Percentiles rank a stretch among this genome's conserved stretches.
These are phyloP conservation scores for Ahaetulla prasina DNA, from an alignment of 2,113 vertebrate genomes.

Conservation along the genomic window DNA sequence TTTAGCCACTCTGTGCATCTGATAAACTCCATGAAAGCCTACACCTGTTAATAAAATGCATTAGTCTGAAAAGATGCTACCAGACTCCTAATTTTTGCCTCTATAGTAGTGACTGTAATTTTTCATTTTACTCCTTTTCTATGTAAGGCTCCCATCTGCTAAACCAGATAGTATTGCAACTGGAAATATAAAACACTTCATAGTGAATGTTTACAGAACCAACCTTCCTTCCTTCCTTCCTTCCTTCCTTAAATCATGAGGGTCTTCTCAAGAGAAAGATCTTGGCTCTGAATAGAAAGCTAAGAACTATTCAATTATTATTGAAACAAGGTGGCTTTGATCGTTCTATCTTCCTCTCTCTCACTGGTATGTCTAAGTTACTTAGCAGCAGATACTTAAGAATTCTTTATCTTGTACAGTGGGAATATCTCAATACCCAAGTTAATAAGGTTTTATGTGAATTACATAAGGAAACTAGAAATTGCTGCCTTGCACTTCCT, in stretches of 20 bases:
- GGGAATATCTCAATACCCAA: neutral
- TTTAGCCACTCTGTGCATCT: neutral
- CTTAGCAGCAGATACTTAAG: neutral
- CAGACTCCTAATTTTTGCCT: neutral
- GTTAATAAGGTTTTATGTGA: neutral
- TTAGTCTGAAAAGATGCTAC: neutral
- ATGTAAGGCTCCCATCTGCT: neutral
- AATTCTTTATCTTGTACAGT: neutral
- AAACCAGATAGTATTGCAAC: neutral
- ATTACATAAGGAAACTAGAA: neutral
- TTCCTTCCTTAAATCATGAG: neutral
- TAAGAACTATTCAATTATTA: too few species aligned
- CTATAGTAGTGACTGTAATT: neutral
- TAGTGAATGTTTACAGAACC: neutral
- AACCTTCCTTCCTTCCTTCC: neutral
- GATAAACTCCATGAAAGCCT: neutral
- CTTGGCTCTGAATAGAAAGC: neutral
- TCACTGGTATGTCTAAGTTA: neutral
- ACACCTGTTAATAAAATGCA: neutral
- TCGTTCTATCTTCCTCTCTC: neutral
- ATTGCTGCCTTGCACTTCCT: neutral
- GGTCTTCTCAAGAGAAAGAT: neutral
- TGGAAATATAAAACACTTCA: neutral
- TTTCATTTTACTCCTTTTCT: neutral
- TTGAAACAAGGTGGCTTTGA: neutral